A percentile compares a stretch with the other conserved stretches of the same genome.
These are phyloP conservation scores for Volucella inflata DNA, from an alignment of 2,888 invertebrate genomes.

Conservation along the genomic window DNA sequence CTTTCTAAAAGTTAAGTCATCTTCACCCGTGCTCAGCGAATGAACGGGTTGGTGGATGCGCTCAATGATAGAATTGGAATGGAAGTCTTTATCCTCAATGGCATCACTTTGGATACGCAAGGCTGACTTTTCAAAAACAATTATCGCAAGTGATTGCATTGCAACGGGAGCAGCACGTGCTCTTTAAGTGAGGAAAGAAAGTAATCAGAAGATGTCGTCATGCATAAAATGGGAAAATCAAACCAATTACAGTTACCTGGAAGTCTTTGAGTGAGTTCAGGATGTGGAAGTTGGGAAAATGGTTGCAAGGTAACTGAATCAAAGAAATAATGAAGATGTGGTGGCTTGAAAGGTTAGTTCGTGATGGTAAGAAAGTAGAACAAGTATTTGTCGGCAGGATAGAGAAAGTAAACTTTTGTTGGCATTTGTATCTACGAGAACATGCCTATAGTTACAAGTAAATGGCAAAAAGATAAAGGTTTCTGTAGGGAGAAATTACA, in stretches of 20 bases:
- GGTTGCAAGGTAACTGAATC: not conserved
- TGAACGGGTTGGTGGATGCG: not conserved
- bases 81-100: slow-evolving; percentile 50
- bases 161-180: slow-evolving; percentile 23
- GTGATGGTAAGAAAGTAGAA: too few species aligned
- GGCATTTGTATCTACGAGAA: too few species aligned
- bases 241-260: slow-evolving; percentile 40
- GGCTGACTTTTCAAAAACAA: slow-evolving; percentile 21
- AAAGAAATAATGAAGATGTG: slow-evolving; percentile 2
- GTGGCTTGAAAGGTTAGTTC: not conserved
- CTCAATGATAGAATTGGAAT: slow-evolving; percentile 47
- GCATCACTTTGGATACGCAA: slow-evolving; percentile 32
- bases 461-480: too few species aligned
- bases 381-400: too few species aligned
- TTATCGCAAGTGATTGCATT: slow-evolving; percentile 61
- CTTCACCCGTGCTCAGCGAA: not conserved
- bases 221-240: slow-evolving; percentile 44
- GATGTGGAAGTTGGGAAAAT: slow-evolving; percentile 21
- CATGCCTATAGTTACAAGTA: too few species aligned
- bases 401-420: too few species aligned
- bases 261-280: slow-evolving; percentile 17
- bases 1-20: too few species aligned
- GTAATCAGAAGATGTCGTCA: slow-evolving; percentile 55
- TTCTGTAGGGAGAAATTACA: too few species aligned
- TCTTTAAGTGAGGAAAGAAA: slow-evolving; percentile 3